Base-by-base conservation (phyloP, 1,140 invertebrate genomes). In the Drosophila watanabei region DNA sequence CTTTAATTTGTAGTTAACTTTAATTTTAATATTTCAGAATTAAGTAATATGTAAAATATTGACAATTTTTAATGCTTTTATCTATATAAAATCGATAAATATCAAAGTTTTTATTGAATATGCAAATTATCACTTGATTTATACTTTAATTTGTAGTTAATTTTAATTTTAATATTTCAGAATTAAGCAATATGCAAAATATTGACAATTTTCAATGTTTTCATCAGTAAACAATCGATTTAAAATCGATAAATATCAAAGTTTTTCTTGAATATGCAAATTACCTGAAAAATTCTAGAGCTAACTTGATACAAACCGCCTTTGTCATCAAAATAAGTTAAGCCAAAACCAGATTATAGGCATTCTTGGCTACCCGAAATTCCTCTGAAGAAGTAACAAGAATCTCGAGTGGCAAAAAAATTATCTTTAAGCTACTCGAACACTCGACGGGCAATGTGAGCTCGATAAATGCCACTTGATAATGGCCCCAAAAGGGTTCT, bases 381-480 rank as follows among this genome's bases (percentile, higher is more conserved):
- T 9, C 70, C 32, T 13, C 20, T 24, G 4, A 63, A 58, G 39
- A 28, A 24, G 10, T n/a, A 18, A 10, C 8, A 49, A 5, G 35
- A 46, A 64, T 43, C 35, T 24, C 33, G 18, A 45, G 39, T 39
- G 24, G 20, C 41, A 48, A 43, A 59, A 72, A 77, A 64, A 52
- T 52, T 56, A 81, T 65, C 72, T 70, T 60, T 72, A 41, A 79
- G 61, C 54, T 89, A 79, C 77, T 79, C 66, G 28, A 57, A 37
- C 72, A 85, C 82, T 86, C 35, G 86, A 80, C 87, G 80, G 73
- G 33, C 58, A 68, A 64, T 51, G 54, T 66, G 75, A 71, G 57
- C 43, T 75, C 54, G 61, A 75, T 58, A 75, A 90, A 69, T 82
- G 82, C 82, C 79, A 90, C 86, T 89, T 82, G 65, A 76, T 57